phyloP scores from a whole-genome alignment of 2,888 invertebrate species.

The Brachylomia viminalis region DNA sequence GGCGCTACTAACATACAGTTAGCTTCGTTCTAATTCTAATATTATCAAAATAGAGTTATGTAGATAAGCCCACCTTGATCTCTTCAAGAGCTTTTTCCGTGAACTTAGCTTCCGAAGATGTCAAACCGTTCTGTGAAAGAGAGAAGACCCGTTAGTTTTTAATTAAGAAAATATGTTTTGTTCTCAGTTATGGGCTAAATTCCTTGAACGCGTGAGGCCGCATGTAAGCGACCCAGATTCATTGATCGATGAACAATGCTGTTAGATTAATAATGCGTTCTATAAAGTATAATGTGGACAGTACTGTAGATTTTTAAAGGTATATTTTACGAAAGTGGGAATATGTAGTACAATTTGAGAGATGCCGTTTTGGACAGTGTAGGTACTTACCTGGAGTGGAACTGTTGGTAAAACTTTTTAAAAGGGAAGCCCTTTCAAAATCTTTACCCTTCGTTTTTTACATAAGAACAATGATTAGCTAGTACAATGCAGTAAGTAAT shows the following conservation, averaged over 20 bases:
- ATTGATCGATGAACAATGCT: slow-evolving; percentile 65
- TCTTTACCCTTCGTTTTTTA: neutral
- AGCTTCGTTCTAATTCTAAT: neutral
- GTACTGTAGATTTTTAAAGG: neutral
- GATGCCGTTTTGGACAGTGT: neutral
- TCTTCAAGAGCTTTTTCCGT: slow-evolving; percentile 87
- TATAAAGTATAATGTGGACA: slow-evolving; percentile 29
- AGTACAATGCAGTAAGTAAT: too few relatives aligned
- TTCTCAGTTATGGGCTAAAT: slow-evolving; percentile 47
- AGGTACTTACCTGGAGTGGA: too few relatives aligned
- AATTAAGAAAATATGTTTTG: slow-evolving; percentile 33
- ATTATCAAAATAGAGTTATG: slow-evolving; percentile 10
- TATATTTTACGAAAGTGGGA: neutral
- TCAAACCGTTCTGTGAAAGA: slow-evolving; percentile 82
- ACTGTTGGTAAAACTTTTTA: neutral
- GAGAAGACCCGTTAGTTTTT: slow-evolving; percentile 30
- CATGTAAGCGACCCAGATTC: slow-evolving; percentile 59
- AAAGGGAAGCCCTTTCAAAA: neutral
- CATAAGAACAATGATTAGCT: neutral
- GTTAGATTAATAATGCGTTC: slow-evolving; percentile 45
- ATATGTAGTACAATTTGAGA: neutral
- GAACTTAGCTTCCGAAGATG: slow-evolving; percentile 82
- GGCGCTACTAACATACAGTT: slow-evolving; percentile 62
- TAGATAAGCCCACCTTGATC: slow-evolving; percentile 80
- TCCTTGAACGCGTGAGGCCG: slow-evolving; percentile 57